These are phyloP conservation scores for Panzeria rudis DNA, from an alignment of 2,888 invertebrate genomes.

Conservation along the genomic window DNA sequence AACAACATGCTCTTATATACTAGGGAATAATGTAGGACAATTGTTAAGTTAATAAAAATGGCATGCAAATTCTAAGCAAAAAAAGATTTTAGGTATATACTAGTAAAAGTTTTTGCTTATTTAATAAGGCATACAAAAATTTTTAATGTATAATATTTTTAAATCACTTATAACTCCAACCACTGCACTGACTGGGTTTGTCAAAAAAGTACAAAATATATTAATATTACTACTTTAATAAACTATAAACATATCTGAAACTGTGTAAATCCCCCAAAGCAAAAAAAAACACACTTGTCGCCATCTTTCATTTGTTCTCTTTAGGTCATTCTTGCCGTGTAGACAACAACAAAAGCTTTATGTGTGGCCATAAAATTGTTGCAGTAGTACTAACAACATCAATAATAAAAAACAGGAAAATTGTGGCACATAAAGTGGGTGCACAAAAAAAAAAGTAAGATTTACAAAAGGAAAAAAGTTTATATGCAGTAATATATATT, in stretches of 20 bases:
- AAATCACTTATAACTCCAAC: no score
- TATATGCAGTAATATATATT: not conserved
- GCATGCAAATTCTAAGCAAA: no score
- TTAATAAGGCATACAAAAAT: no score
- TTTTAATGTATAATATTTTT: no score
- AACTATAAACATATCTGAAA: not conserved
- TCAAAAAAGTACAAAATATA: no score
- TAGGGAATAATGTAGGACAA: not conserved
- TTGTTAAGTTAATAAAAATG: not conserved
- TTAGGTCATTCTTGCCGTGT: not conserved
- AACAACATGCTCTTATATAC: not conserved
- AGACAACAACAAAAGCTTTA: not conserved
- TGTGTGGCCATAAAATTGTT: constrained; percentile 10
- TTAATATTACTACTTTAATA: not conserved
- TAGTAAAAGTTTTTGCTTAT: no score
- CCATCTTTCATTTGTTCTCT: not conserved
- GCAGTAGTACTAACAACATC: constrained; percentile 2
- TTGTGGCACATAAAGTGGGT: constrained; percentile 22
- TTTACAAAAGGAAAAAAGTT: not conserved
- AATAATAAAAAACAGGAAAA: constrained; percentile 28
- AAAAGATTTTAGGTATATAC: no score
- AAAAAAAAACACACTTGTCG: not conserved
- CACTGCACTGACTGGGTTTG: no score
- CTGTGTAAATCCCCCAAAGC: constrained; percentile 9
- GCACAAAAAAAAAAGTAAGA: not conserved